phyloP scores from a whole-genome alignment of 2,888 invertebrate genomes.

The Cylloceria caligata region DNA sequence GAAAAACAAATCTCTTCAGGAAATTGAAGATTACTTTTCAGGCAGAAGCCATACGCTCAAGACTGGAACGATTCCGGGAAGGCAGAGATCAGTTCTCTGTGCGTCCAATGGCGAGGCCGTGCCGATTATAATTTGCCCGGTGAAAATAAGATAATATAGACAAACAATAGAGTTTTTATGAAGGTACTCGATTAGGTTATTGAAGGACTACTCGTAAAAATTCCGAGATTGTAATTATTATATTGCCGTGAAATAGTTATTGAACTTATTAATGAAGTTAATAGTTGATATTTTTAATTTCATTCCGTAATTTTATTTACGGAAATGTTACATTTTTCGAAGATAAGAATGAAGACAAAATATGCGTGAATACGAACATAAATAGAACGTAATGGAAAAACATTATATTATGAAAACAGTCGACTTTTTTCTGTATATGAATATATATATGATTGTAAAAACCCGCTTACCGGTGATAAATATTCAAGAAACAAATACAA shows the following conservation, averaged over 20 bases:
- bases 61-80: conserved; percentile 74
- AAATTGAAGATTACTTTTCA: conserved; percentile 90
- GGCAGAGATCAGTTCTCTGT: conserved; percentile 75
- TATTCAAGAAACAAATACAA: conserved; percentile 6
- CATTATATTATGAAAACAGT: not conserved
- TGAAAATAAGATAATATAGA: no score
- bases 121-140: conserved; percentile 66
- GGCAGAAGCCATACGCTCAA: conserved; percentile 87
- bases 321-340: not conserved
- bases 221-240: no score
- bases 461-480: conserved; percentile 5
- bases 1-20: conserved; percentile 89
- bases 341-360: not conserved
- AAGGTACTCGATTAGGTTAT: no score
- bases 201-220: no score
- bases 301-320: not conserved
- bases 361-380: not conserved
- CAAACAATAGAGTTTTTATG: no score
- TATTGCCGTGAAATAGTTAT: no score
- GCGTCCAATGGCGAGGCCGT: conserved; percentile 78
- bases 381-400: not conserved
- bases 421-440: conserved; percentile 31
- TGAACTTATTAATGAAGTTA: not conserved
- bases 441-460: conserved; percentile 27
- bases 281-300: not conserved